Conservation (phyloP, 2,888 invertebrate genomes). For the Macrosiphum euphorbiae region DNA sequence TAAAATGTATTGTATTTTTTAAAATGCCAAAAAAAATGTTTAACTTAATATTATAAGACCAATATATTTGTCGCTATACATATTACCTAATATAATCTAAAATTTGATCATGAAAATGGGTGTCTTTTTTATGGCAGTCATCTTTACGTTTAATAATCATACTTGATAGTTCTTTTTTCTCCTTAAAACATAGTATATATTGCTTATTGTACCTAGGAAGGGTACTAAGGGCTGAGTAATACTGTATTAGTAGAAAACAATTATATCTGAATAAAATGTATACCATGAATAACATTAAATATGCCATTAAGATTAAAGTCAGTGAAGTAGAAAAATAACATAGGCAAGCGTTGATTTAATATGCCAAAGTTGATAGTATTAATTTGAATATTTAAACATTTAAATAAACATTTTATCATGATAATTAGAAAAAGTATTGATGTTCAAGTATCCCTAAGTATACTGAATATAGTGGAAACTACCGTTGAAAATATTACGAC, state of each 20-base stretch:
- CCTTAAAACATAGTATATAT: not conserved
- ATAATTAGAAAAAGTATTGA: not conserved
- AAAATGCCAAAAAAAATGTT: not conserved
- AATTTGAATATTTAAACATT: conserved; percentile 4
- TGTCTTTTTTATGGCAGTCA: not conserved
- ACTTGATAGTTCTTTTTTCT: not conserved
- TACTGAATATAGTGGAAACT: not conserved
- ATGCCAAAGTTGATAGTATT: conserved; percentile 3
- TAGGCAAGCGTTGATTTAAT: not conserved
- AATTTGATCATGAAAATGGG: not conserved
- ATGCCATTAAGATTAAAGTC: not conserved
- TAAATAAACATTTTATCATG: not conserved
- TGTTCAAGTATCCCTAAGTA: not conserved
- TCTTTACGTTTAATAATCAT: not conserved
- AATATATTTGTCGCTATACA: not conserved
- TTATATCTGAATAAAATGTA: not conserved
- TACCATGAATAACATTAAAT: not conserved
- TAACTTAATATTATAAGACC: not conserved
- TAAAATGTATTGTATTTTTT: not conserved
- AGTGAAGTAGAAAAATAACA: not conserved
- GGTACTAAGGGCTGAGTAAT: not conserved
- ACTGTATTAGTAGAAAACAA: not conserved
- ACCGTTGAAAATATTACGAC: not conserved
- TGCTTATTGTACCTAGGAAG: not conserved
- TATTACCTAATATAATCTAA: not conserved